Evolutionary conservation across 1,140 invertebrate species (phyloP), one percentile per base, ranked within the genome.

Genomic region (Megathymus violae): DNA sequence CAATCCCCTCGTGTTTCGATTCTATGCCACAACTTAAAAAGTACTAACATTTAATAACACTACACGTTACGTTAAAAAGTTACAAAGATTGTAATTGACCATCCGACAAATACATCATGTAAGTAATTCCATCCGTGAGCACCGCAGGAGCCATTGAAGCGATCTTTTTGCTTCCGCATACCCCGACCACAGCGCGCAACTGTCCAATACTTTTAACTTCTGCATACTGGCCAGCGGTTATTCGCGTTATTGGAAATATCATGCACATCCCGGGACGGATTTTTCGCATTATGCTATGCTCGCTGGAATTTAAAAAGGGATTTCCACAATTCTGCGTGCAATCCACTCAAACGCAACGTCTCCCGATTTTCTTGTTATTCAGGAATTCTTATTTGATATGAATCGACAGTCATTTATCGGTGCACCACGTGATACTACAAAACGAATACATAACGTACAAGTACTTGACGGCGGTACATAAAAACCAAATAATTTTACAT

Each of bases 191-290:
- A 56, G 22, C 51, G 22, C 47, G 47, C 47, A 43, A 43, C 52
- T 44, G 41, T 58, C 52, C 52, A 58, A 58, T 58, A 58, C 52
- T 58, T 58, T 58, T 58, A 31, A 58, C 52, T 58, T 58, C 40
- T 46, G 52, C 52, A 41, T 58, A 44, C 52, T 58, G 15, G 14
- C 41, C 52, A 58, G 22, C 52, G 40, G 52, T 44, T 58, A 58
- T 58, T 58, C 43, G 52, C 52, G 52, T 56, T 56, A 56, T 56
- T 56, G 52, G 52, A 25, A 56, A 56, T 56, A 56, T 43, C 41
- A 56, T 56, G 52, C 38, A 56, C 41, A 56, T 56, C 19, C 52
- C 40, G 14, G 38, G 40, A 27, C 52, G 15, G 40, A 56, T 56
- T 41, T 56, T 25, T 7, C 14, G 52, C 52, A 56, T 56, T n/a